Conservation (phyloP, 2,797 vertebrate species). For the Nasua narica region DNA sequence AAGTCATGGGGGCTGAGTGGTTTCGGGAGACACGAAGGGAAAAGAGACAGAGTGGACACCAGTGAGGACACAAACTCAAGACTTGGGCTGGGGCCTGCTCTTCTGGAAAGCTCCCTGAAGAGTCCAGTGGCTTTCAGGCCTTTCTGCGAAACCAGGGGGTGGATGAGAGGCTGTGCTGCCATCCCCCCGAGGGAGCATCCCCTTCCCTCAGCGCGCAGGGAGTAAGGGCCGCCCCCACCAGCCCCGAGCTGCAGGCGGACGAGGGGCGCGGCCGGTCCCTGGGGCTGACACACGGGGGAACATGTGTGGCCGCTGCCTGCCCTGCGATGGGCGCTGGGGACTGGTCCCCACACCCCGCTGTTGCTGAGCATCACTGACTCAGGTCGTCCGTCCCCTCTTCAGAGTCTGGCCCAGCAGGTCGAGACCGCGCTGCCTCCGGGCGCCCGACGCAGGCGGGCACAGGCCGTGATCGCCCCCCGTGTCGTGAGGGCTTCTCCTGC, state of each 20-base stretch:
- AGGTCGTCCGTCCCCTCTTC: not conserved
- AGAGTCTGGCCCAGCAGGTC: not conserved
- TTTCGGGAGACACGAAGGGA: not conserved
- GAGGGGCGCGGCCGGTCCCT: too few relatives aligned
- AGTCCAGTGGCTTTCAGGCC: rapidly evolving
- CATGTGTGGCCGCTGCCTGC: too few relatives aligned
- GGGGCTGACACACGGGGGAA: too few relatives aligned
- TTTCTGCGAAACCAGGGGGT: too few relatives aligned
- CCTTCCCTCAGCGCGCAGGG: not conserved
- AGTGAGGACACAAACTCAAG: not conserved
- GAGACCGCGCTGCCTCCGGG: rapidly evolving
- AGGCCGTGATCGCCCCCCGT: rapidly evolving
- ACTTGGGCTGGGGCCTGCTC: not conserved
- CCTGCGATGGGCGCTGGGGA: not conserved
- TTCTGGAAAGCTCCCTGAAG: not conserved
- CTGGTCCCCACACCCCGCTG: not conserved
- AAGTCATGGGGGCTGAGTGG: not conserved
- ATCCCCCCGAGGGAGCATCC: rapidly evolving
- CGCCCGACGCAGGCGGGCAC: rapidly evolving
- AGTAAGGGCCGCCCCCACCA: too few relatives aligned
- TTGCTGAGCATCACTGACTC: rapidly evolving
- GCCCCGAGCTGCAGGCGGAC: not conserved
- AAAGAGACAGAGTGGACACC: not conserved
- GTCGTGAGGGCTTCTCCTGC: not conserved
- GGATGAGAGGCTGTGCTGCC: rapidly evolving